Base-by-base conservation (phyloP, 2,113 vertebrate species). In the Platysternon megacephalum region DNA sequence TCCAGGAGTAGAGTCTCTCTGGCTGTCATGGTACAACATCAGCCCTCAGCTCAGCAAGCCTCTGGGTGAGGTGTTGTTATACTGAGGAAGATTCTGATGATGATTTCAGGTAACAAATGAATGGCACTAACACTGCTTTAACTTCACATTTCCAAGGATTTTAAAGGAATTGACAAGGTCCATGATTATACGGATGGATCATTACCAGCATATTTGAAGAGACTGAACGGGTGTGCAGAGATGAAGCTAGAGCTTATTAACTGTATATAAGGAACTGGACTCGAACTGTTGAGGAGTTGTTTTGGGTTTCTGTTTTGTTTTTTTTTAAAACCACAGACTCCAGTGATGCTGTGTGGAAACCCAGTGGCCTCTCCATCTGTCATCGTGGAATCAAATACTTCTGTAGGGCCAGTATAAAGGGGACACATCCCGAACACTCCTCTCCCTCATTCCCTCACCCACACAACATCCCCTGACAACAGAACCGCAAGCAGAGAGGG, bases 41-140 rank as follows among this genome's bases (percentile, higher is more conserved):
- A 19, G 28, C 17, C 32, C 61, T 82, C 61, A 61, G 56, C 61
- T 79, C 3, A 35, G 29, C 56, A 68, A 53, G 2, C 3, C 42
- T 53, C 53, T 68, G 35, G 65, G 9, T 72, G 65, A 39, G 65
- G 19, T 19, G 65, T 72, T 65, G 8, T 65, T 72, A 22, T 39
- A n/a, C n/a, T 22, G n/a, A 19, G 84, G 76, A 76, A 81, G n/a
- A 78, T 90, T 46, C 48, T 11, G 39, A 16, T 19, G 26, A 88
- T 72, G 85, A 79, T 58, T 90, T 76, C 61, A 79, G 22, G 79
- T 84, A 90, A 94, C 44, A 82, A 90, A 88, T 53, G 83, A 96
- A 88, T 68, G 53, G 82, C 22, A 85, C 53, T 5, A 58, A 78
- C 4, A 17, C 26, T 24, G 55, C 85, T 56, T 48, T 46, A 72